A percentile compares a stretch with the other conserved stretches of the same genome.
Evolutionary conservation across 1,140 invertebrate species (phyloP).

Genomic region (Pogonomyrmex californicus): DNA sequence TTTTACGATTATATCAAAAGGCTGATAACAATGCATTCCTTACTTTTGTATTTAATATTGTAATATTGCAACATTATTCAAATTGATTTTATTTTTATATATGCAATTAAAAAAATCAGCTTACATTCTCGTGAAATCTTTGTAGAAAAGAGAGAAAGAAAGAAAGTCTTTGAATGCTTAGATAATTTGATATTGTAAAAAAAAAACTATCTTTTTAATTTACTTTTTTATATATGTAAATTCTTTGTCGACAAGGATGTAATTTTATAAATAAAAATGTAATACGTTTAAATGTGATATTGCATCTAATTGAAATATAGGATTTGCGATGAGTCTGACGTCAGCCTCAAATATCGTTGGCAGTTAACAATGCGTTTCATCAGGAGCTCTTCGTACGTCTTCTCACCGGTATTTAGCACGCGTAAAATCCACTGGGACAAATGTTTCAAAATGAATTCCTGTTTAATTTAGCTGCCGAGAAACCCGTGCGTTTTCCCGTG

Average conservation of each 20-base stretch:
- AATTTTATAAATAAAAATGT: not conserved
- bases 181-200: not conserved
- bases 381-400: conserved; percentile 25
- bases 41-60: conserved; percentile 38
- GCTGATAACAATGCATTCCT: not conserved
- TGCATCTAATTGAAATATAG: not conserved
- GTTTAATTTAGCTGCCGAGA: conserved; percentile 72
- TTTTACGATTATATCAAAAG: conserved; percentile 23
- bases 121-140: not conserved
- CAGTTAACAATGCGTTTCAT: conserved; percentile 43
- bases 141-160: no score
- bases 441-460: conserved; percentile 78
- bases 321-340: not conserved
- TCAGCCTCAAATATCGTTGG: not conserved
- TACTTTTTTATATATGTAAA: not conserved
- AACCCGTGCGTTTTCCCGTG: conserved; percentile 28
- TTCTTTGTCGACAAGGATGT: not conserved
- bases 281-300: not conserved
- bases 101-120: not conserved
- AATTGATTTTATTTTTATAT: not conserved
- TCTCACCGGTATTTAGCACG: not conserved
- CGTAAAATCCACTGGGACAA: conserved; percentile 55
- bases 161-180: not conserved
- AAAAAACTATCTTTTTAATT: not conserved
- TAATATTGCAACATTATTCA: not conserved